A percentile compares a stretch with the other conserved stretches of the same genome.
These are phyloP conservation scores for Pelochelys cantorii DNA, from an alignment of 2,797 vertebrate genomes.

Conservation along the genomic window DNA sequence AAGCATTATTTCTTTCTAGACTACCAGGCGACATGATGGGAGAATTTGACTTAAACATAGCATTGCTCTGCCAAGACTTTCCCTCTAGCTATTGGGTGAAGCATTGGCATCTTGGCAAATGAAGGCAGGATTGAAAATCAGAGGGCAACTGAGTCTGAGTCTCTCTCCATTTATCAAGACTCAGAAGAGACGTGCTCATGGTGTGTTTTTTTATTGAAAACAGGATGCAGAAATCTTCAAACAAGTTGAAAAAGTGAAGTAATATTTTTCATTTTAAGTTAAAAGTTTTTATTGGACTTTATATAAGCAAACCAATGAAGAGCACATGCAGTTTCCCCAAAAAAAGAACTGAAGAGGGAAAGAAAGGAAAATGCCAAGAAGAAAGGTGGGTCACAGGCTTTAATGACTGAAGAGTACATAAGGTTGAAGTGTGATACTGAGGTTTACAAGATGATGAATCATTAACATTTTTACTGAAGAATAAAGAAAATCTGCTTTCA, in stretches of 20 bases:
- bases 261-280: neutral
- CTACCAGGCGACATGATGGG: constrained; percentile 20
- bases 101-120: constrained; percentile 55
- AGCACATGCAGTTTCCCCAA: neutral
- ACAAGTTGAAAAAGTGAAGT: neutral
- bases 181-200: constrained; percentile 2
- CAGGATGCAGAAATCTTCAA: neutral
- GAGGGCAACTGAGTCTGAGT: constrained; percentile 43
- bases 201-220: constrained; percentile 31
- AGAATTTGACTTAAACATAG: constrained; percentile 42
- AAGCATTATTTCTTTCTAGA: constrained; percentile 28
- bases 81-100: constrained; percentile 22
- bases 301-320: neutral
- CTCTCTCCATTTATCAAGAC: constrained; percentile 30
- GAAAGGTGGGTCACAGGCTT: neutral
- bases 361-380: neutral
- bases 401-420: neutral
- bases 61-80: constrained; percentile 23
- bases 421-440: neutral
- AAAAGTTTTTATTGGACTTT: neutral
- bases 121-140: constrained; percentile 23
- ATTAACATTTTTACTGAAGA: rapidly evolving
- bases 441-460: neutral
- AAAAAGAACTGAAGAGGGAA: neutral
- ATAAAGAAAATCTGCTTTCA: neutral